Conservation (phyloP, 2,797 vertebrate genomes). For the Xenopus petersii region DNA sequence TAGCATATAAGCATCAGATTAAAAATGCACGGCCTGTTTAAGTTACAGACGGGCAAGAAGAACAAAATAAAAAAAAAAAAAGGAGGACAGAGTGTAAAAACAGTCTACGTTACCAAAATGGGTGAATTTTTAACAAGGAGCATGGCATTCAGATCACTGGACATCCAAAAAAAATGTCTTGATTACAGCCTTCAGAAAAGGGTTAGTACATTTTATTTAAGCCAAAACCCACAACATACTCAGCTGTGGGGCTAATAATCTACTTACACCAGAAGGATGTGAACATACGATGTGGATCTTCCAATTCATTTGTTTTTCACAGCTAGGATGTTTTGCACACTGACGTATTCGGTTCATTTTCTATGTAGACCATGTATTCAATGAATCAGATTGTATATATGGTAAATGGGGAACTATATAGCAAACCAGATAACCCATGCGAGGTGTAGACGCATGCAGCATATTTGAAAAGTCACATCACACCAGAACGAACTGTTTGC, state of each 20-base stretch:
- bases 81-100: slow-evolving; percentile 12
- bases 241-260: slow-evolving; percentile 57
- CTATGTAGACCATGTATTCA: slow-evolving; percentile 59
- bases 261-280: slow-evolving; percentile 54
- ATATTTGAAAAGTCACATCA: slow-evolving; percentile 55
- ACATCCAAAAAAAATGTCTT: background rate
- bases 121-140: background rate
- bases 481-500: slow-evolving; percentile 51
- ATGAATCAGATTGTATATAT: slow-evolving; percentile 60
- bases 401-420: slow-evolving; percentile 60
- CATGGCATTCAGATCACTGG: slow-evolving; percentile 4
- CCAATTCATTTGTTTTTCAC: slow-evolving; percentile 51
- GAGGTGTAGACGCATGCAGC: slow-evolving; percentile 69
- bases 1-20: slow-evolving; percentile 63
- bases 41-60: slow-evolving; percentile 50
- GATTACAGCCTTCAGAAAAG: slow-evolving; percentile 47
- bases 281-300: slow-evolving; percentile 52
- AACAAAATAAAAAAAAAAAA: slow-evolving; percentile 37
- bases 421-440: slow-evolving; percentile 63
- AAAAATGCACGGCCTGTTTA: slow-evolving; percentile 64
- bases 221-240: slow-evolving; percentile 55
- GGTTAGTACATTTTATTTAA: slow-evolving; percentile 60
- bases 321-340: slow-evolving; percentile 54
- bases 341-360: slow-evolving; percentile 65
- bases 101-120: slow-evolving; percentile 1